phyloP scores from a whole-genome alignment of 2,888 invertebrate species.

The Leucania comma region DNA sequence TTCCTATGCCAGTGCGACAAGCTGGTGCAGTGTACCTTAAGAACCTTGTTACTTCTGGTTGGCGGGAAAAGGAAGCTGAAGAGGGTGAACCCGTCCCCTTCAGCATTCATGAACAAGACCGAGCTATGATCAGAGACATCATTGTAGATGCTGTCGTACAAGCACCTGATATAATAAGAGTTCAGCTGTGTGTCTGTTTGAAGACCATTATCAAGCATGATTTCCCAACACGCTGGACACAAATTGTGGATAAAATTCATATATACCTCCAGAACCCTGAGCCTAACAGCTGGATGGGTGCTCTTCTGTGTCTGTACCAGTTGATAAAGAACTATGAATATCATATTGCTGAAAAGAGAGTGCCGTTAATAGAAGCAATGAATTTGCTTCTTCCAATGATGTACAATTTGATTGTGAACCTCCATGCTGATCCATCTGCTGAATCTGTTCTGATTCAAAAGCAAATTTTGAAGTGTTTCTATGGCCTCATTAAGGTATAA shows the following conservation, averaged over 20 bases:
- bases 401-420: slow-evolving; percentile 95
- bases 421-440: slow-evolving; percentile 96
- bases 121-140: slow-evolving; percentile 97
- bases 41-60: slow-evolving; percentile 96
- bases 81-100: slow-evolving; percentile 94
- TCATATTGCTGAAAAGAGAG: slow-evolving; percentile 96
- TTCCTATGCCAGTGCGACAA: slow-evolving; percentile 98
- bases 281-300: slow-evolving; percentile 96
- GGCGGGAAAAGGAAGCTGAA: slow-evolving; percentile 96
- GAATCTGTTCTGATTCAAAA: slow-evolving; percentile 98
- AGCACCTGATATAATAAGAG: slow-evolving; percentile 97
- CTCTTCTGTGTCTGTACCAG: slow-evolving; percentile 97
- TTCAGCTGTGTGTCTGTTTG: slow-evolving; percentile 98
- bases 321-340: slow-evolving; percentile 98
- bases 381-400: slow-evolving; percentile 97
- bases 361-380: slow-evolving; percentile 98
- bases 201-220: slow-evolving; percentile 98
- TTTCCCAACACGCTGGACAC: slow-evolving; percentile 98
- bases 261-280: slow-evolving; percentile 98
- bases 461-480: slow-evolving; percentile 97
- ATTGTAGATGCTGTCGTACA: slow-evolving; percentile 99
- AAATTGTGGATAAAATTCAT: slow-evolving; percentile 98
- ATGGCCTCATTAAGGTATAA: slow-evolving; percentile 95
- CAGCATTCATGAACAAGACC: slow-evolving; percentile 98
- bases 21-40: slow-evolving; percentile 99